Evolutionary conservation across 2,888 invertebrate species (phyloP).

Genomic region (Volucella zonaria): DNA sequence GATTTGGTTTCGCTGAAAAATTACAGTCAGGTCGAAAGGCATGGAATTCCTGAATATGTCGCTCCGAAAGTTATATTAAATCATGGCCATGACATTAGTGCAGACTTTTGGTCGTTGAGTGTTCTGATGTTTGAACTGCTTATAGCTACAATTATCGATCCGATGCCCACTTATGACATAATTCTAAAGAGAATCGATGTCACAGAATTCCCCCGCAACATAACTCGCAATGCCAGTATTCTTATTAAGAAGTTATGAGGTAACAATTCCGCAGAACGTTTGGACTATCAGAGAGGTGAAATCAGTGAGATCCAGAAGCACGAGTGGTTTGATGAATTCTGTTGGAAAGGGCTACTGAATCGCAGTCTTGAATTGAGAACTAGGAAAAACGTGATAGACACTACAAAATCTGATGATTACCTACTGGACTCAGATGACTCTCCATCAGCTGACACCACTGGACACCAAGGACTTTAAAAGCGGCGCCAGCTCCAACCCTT

Average conservation of each 20-base stretch:
- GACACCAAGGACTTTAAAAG: conserved; percentile 94
- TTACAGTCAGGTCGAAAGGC: conserved; percentile 96
- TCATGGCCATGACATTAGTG: conserved; percentile 98
- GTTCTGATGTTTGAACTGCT: conserved; percentile 99
- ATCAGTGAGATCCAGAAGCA: conserved; percentile 99
- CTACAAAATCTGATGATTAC: conserved; percentile 98
- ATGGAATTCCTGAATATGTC: too few species aligned
- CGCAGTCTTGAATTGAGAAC: conserved; percentile 92
- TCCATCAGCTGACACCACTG: conserved; percentile 96
- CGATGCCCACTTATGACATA: conserved; percentile 99
- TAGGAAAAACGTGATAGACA: conserved; percentile 93
- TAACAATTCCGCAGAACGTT: too few species aligned
- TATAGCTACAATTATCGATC: conserved; percentile 97
- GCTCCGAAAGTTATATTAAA: conserved; percentile 99
- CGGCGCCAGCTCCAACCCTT: conserved; percentile 12
- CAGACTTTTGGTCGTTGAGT: conserved; percentile 98
- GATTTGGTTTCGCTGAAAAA: conserved; percentile 99
- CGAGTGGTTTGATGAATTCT: conserved; percentile 99
- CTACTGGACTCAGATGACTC: conserved; percentile 95
- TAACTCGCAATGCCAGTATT: conserved; percentile 96
- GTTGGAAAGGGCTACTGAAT: conserved; percentile 97
- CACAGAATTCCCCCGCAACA: conserved; percentile 97
- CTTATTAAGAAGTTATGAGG: conserved; percentile 99
- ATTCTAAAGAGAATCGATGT: conserved; percentile 99
- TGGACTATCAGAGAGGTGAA: too few species aligned